These are phyloP conservation scores for Hydrozoanthus gracilis DNA, from an alignment of 92 coral and sea anemone species.

Conservation along the genomic window DNA sequence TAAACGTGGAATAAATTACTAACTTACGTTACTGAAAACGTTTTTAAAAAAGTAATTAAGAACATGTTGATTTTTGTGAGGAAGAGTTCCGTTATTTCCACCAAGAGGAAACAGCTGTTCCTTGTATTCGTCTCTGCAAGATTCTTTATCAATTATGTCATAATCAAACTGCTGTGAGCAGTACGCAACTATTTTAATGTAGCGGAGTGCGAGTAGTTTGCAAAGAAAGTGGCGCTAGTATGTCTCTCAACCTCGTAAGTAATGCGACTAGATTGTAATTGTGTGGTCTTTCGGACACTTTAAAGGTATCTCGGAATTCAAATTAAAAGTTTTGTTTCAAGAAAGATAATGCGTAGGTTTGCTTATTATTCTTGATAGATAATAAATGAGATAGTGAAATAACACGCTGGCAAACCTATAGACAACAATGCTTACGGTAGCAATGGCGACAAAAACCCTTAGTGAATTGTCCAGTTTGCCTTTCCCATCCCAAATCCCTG, in stretches of 20 bases:
- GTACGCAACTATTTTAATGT: background rate
- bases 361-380: slow-evolving; percentile 20
- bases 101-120: slow-evolving; percentile 25
- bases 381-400: slow-evolving; percentile 3
- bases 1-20: background rate
- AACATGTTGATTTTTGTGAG: background rate
- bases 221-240: background rate
- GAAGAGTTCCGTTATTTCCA: background rate
- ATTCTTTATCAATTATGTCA: slow-evolving; percentile 3
- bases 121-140: background rate
- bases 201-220: background rate
- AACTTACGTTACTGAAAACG: background rate
- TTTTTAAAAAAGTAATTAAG: background rate
- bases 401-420: background rate
- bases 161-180: slow-evolving; percentile 9
- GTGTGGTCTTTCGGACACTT: slow-evolving; percentile 2
- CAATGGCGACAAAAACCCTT: background rate
- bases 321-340: slow-evolving; percentile 12
- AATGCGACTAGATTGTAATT: background rate
- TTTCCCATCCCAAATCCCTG: background rate
- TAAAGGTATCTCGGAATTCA: background rate
- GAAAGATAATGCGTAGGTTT: background rate
- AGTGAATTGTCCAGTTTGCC: no score
- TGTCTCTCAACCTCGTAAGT: background rate
- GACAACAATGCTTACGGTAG: background rate